Evolutionary conservation across 2,797 vertebrate species (phyloP), one percentile per base, ranked within the genome.

Genomic region (Hippopotamyrus pictus): DNA sequence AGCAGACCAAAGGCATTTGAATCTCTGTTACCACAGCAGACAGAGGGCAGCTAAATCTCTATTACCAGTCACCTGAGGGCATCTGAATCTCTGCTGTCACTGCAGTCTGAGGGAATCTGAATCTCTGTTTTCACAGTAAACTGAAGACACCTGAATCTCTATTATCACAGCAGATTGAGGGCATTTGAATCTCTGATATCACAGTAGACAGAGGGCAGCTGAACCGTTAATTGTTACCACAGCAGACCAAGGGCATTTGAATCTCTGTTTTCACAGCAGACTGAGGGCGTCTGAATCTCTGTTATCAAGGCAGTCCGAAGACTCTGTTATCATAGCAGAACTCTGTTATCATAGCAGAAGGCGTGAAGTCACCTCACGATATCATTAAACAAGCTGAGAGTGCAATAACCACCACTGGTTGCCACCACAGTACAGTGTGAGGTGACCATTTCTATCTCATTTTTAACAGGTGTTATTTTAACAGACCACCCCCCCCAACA

Each of bases 401-500:
- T 48, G 29, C 37, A 69, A 53, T 86, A 69, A 41, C 54, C 44
- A 19, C 65, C 65, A 5, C 29, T 14, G 65, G 29, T 1, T 33
- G 37, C 29, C 65, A 33, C 65, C 3, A 5, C 83, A 86, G 82
- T 44, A 41, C 73, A 19, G 5, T n/a, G 37, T 6, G 29, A 76
- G n/a, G 17, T 37, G 50, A 17, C 19, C 29, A 41, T 50, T 79
- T 88, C 33, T 33, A 17, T 82, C 51, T 89, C 29, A 44, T 19
- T 76, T 79, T 19, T 11, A 73, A 88, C 8, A 41, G 14, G n/a
- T 85, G 88, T 62, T 57, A 41, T 89, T 37, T 88, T 51, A 69
- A 25, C 7, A n/a, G 37, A 79, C 14, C 11, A 2, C 48, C 48
- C 9, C 48, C 37, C 37, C 14, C 73, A 79, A 79, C 14, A 29